Conservation (phyloP, 2,797 vertebrate species). For the Tragelaphus oryx region DNA sequence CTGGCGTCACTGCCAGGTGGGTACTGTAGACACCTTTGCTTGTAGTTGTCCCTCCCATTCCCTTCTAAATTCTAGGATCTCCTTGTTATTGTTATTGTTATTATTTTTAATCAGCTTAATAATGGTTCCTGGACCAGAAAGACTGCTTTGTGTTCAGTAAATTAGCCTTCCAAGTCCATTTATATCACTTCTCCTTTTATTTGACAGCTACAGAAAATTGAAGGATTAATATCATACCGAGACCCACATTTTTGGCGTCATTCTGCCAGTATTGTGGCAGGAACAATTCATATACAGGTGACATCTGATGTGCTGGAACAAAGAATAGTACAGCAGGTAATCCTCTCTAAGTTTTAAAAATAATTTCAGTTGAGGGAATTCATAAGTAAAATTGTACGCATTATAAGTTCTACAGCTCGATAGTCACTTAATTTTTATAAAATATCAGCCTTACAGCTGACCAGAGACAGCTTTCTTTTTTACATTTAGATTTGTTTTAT, state of each 20-base stretch:
- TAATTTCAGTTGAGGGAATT: conserved; percentile 9
- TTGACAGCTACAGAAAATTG: conserved; percentile 94
- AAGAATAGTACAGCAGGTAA: conserved; percentile 95
- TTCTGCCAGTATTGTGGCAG: conserved; percentile 91
- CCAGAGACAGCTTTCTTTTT: background rate
- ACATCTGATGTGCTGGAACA: conserved; percentile 95
- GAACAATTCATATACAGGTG: conserved; percentile 96
- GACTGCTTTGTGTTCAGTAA: conserved; percentile 17
- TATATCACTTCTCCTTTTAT: conserved; percentile 27
- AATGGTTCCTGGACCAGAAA: background rate
- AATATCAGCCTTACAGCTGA: background rate
- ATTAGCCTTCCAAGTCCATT: background rate
- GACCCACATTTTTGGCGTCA: conserved; percentile 98
- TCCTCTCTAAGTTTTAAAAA: conserved; percentile 31
- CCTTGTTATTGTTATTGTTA: too few relatives aligned
- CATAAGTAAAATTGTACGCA: background rate
- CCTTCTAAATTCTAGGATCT: background rate
- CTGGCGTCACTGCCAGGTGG: background rate
- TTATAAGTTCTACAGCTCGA: background rate
- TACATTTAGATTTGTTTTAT: conserved; percentile 23
- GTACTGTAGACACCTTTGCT: background rate
- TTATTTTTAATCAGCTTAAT: background rate
- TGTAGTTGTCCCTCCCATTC: background rate
- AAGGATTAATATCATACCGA: conserved; percentile 96
- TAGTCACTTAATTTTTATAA: background rate